Evolutionary conservation across 2,888 invertebrate species (phyloP).

Genomic region (Lamellibrachia columna): DNA sequence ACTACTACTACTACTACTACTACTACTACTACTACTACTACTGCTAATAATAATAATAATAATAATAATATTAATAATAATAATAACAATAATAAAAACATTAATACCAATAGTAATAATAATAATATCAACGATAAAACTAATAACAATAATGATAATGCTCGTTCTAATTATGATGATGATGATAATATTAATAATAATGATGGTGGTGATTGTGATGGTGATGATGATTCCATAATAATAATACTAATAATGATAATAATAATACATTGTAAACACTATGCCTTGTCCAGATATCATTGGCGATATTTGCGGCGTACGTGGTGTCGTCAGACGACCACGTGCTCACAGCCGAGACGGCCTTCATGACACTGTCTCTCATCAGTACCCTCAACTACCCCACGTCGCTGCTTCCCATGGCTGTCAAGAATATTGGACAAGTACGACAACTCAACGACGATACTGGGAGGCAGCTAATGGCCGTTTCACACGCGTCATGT

Average conservation of each 20-base stretch:
- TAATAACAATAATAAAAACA: too few species aligned
- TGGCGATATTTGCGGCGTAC: not conserved
- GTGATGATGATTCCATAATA: not conserved
- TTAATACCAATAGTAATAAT: not conserved
- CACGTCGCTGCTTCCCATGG: conserved; percentile 22
- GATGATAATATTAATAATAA: not conserved
- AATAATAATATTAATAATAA: too few species aligned
- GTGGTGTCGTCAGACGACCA: not conserved
- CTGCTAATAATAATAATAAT: too few species aligned
- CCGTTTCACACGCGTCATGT: too few species aligned
- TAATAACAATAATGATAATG: not conserved
- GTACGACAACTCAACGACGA: not conserved
- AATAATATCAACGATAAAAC: not conserved
- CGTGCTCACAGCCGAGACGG: conserved; percentile 60
- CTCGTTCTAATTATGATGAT: not conserved
- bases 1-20: too few species aligned
- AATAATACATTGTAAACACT: not conserved
- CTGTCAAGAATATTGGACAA: conserved; percentile 21
- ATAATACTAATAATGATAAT: not conserved
- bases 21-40: too few species aligned
- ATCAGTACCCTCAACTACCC: conserved; percentile 90
- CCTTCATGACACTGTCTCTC: conserved; percentile 94
- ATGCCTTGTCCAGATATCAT: not conserved
- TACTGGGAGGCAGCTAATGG: too few species aligned
- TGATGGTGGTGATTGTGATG: too few species aligned